A percentile compares a stretch with the other conserved stretches of the same genome.
Evolutionary conservation across 1,140 invertebrate species (phyloP).

Genomic region (Macrobrachium nipponense): DNA sequence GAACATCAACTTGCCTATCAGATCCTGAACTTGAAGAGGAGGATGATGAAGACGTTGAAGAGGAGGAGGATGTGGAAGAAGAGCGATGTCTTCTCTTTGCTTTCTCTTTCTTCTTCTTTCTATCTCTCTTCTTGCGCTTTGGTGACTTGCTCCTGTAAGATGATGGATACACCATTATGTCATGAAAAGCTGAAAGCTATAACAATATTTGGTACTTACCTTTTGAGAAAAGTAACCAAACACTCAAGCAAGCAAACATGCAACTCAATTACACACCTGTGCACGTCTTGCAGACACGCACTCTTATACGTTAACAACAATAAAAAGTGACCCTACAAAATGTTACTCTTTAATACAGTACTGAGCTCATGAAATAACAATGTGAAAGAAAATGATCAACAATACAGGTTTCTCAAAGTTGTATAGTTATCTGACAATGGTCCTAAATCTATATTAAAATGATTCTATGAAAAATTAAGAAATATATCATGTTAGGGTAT

Average conservation of each 20-base stretch:
- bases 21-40: slow-evolving; percentile 54
- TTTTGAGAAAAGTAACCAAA: slow-evolving; percentile 4
- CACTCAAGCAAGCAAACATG: slow-evolving; percentile 29
- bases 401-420: slow-evolving; percentile 39
- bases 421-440: slow-evolving; percentile 34
- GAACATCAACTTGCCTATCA: slow-evolving; percentile 40
- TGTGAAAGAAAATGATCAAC: slow-evolving; percentile 45
- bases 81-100: slow-evolving; percentile 56
- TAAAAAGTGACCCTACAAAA: slow-evolving; percentile 41
- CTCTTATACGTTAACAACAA: slow-evolving; percentile 30
- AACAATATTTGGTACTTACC: slow-evolving; percentile 6
- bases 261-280: slow-evolving; percentile 37
- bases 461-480: slow-evolving; percentile 16
- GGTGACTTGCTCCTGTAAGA: slow-evolving; percentile 61
- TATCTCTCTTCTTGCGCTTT: slow-evolving; percentile 63
- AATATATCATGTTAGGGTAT: not conserved
- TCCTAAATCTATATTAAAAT: slow-evolving; percentile 34
- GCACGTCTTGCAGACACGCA: slow-evolving; percentile 42
- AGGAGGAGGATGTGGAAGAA: slow-evolving; percentile 57
- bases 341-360: slow-evolving; percentile 22
- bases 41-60: slow-evolving; percentile 46
- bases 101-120: slow-evolving; percentile 65
- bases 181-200: not conserved
- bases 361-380: slow-evolving; percentile 35
- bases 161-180: not conserved